Evolutionary conservation across 2,113 vertebrate species (phyloP).

Genomic region (Mus pahari): DNA sequence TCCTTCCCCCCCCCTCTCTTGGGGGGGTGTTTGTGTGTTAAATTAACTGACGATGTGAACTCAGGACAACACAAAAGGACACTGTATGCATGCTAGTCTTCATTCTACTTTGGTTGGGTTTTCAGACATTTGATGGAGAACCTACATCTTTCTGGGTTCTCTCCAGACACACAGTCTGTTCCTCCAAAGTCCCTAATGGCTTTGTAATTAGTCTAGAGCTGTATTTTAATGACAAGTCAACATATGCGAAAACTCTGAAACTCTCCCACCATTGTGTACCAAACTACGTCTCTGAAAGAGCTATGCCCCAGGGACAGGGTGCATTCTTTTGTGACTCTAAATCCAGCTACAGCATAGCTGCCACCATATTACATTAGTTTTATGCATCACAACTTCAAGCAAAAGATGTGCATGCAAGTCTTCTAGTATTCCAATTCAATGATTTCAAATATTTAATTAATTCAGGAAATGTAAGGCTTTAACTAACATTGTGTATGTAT

Average conservation of each 20-base stretch:
- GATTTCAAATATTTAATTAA: not conserved
- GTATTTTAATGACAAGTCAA: not conserved
- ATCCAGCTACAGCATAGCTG: not conserved
- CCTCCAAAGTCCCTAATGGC: not conserved
- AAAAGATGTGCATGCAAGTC: not conserved
- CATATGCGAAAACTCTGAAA: not conserved
- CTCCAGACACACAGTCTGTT: not conserved
- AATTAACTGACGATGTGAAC: rapidly evolving
- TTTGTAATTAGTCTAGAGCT: not conserved
- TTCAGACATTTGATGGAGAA: not conserved
- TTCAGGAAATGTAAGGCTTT: not conserved
- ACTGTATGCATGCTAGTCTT: rapidly evolving
- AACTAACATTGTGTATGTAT: not conserved
- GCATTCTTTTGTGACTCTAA: not conserved
- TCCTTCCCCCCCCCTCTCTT: not conserved
- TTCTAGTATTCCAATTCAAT: not conserved
- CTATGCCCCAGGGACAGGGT: not conserved
- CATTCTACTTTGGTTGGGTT: not conserved
- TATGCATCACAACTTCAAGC: not conserved
- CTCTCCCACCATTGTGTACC: not conserved
- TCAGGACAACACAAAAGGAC: too few relatives aligned
- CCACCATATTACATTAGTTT: not conserved
- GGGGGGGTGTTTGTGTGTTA: not conserved
- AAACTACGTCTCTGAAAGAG: not conserved
- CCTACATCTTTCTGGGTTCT: not conserved